Conservation (phyloP, 2,888 invertebrate species). For the Lasioglossum calceatum region DNA sequence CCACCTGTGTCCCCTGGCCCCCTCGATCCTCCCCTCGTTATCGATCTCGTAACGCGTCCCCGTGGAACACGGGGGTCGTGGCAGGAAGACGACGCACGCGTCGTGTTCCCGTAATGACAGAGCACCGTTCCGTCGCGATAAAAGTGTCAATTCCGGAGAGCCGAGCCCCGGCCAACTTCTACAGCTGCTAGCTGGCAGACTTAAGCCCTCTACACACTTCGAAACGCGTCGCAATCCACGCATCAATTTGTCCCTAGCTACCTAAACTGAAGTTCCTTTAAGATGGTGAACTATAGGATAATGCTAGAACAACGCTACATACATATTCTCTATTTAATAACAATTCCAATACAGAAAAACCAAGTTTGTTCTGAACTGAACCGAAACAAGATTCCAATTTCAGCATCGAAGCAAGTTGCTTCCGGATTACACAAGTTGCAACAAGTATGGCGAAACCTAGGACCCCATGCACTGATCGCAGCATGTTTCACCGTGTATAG, state of each 20-base stretch:
- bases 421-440: not conserved
- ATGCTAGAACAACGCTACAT: too few relatives aligned
- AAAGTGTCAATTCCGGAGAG: conserved; percentile 65
- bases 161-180: not conserved
- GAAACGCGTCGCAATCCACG: not conserved
- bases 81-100: conserved; percentile 66
- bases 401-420: not conserved
- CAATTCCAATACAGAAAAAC: too few relatives aligned
- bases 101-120: conserved; percentile 65
- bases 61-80: conserved; percentile 49
- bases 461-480: not conserved
- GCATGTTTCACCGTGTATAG: not conserved
- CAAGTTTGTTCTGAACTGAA: too few relatives aligned
- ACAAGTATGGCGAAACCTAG: not conserved
- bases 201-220: not conserved
- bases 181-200: not conserved
- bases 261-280: too few relatives aligned
- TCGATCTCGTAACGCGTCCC: conserved; percentile 66
- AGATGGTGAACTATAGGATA: too few relatives aligned
- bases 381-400: too few relatives aligned
- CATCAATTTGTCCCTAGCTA: not conserved
- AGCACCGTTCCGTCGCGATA: conserved; percentile 51
- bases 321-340: too few relatives aligned
- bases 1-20: conserved; percentile 18
- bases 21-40: conserved; percentile 54